phyloP scores from a whole-genome alignment of 2,797 vertebrate species.

The Channa striata region DNA sequence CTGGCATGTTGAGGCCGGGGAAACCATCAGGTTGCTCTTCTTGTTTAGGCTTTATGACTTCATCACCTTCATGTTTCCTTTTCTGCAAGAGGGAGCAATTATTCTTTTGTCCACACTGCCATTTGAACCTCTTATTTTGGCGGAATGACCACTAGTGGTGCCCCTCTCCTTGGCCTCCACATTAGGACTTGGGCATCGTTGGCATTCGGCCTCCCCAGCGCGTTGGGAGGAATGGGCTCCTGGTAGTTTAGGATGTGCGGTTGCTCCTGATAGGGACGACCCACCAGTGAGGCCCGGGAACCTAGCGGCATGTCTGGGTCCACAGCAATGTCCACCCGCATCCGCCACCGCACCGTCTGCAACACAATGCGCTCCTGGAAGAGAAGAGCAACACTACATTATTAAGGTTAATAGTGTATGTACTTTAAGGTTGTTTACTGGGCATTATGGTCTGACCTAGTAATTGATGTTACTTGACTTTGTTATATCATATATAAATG shows the following conservation, averaged over 20 bases:
- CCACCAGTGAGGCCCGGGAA: constrained; percentile 92
- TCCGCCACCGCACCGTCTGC: constrained; percentile 98
- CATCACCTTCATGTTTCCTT: constrained; percentile 24
- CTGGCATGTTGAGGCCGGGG: constrained; percentile 20
- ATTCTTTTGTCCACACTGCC: constrained; percentile 83
- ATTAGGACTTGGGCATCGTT: constrained; percentile 99
- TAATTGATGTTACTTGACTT: neutral
- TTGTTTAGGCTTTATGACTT: constrained; percentile 31
- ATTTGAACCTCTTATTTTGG: constrained; percentile 87
- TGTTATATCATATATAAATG: neutral
- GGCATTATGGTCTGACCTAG: neutral
- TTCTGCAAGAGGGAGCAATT: constrained; percentile 35
- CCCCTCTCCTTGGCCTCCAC: constrained; percentile 97
- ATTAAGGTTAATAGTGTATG: neutral
- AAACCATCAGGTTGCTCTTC: constrained; percentile 40
- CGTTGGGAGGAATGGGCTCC: constrained; percentile 97
- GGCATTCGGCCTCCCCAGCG: constrained; percentile 97
- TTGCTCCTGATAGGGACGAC: constrained; percentile 96
- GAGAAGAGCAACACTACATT: neutral
- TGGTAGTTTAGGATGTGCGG: constrained; percentile 97
- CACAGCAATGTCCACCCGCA: constrained; percentile 98
- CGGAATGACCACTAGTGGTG: constrained; percentile 95
- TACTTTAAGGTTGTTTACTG: neutral
- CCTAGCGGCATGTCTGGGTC: constrained; percentile 95
- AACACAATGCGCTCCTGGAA: constrained; percentile 92